Conservation (phyloP, 2,113 vertebrate species). For the Tupaia chinensis region DNA sequence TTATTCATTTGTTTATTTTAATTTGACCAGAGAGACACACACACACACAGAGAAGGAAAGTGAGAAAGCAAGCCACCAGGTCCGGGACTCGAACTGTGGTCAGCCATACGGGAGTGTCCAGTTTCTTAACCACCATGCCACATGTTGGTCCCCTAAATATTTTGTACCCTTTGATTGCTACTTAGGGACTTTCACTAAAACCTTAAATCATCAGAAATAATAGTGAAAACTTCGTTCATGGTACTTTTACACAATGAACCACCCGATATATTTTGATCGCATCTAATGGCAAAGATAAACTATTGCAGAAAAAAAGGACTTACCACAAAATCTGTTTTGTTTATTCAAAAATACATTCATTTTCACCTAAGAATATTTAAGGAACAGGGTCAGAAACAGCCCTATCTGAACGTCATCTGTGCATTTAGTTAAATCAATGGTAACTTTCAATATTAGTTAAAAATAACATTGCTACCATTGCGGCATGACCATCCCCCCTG, state of each 20-base stretch:
- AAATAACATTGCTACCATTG: too few relatives aligned
- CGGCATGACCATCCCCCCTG: too few relatives aligned
- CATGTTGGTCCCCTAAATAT: too few relatives aligned
- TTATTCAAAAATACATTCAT: conserved; percentile 1
- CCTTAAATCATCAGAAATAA: background rate
- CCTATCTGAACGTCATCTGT: conserved; percentile 49
- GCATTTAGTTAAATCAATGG: conserved; percentile 65
- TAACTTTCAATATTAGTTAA: background rate
- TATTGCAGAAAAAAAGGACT: background rate
- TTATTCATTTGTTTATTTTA: too few relatives aligned
- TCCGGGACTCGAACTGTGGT: too few relatives aligned
- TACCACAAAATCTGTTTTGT: background rate
- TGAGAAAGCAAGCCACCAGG: too few relatives aligned
- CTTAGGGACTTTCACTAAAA: conserved; percentile 12
- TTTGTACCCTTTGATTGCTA: background rate
- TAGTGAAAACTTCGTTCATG: background rate
- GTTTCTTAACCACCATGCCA: too few relatives aligned
- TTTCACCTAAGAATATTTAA: conserved; percentile 52
- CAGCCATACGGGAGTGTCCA: too few relatives aligned
- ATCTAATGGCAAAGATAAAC: background rate
- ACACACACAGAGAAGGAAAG: too few relatives aligned
- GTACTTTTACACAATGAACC: background rate
- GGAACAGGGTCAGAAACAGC: conserved; percentile 36
- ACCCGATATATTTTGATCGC: background rate
- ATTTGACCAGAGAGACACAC: too few relatives aligned